phyloP scores from a whole-genome alignment of 2,797 vertebrate species.

The Hypotaenidia philippensis region DNA sequence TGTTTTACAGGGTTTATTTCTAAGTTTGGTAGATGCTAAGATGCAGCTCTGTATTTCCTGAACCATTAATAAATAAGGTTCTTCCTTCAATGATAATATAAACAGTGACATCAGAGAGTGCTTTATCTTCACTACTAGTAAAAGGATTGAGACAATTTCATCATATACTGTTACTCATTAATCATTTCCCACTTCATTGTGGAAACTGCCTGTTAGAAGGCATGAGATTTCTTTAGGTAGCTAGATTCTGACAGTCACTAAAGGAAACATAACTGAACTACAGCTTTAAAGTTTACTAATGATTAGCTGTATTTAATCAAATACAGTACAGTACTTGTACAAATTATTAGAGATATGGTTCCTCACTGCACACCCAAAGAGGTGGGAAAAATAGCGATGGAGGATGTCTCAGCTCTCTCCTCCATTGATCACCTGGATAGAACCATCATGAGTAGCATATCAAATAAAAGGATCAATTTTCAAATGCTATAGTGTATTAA shows the following conservation, averaged over 20 bases:
- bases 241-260: background rate
- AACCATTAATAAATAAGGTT: background rate
- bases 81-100: background rate
- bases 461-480: background rate
- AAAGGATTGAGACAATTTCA: background rate
- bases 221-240: background rate
- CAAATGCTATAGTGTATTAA: fast-evolving
- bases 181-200: background rate
- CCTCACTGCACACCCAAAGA: background rate
- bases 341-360: background rate
- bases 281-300: background rate
- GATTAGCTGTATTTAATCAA: background rate
- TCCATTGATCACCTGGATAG: background rate
- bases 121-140: background rate
- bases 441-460: background rate
- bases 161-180: background rate
- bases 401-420: background rate
- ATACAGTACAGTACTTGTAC: background rate
- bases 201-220: background rate
- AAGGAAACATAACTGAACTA: background rate
- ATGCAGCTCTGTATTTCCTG: background rate
- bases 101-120: background rate
- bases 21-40: background rate
- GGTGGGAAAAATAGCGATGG: background rate
- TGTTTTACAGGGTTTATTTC: background rate